Evolutionary conservation across 2,888 invertebrate genomes (phyloP).

Genomic region (Slavum lentiscoides): DNA sequence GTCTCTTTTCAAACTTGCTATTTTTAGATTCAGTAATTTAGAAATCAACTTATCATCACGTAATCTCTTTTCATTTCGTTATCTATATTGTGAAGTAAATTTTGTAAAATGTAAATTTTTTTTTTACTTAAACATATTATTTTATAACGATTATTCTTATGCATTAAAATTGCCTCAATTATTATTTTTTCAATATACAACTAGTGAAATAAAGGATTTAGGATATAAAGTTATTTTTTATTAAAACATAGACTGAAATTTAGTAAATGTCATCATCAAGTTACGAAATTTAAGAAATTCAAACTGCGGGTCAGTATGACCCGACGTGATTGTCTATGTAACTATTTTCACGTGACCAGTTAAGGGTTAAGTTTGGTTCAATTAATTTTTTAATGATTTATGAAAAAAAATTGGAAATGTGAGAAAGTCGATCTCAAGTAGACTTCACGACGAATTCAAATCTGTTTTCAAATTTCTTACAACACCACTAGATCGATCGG

Average conservation of each 20-base stretch:
- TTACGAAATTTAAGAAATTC: not conserved
- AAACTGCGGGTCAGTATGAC: slow-evolving; percentile 9
- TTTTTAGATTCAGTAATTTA: too few species aligned
- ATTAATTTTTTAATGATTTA: too few species aligned
- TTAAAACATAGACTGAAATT: not conserved
- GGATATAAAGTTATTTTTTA: not conserved
- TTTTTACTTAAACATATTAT: not conserved
- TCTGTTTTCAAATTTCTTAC: too few species aligned
- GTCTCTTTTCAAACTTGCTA: too few species aligned
- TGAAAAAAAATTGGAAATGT: too few species aligned
- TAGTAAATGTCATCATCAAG: not conserved
- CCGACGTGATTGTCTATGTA: slow-evolving; percentile 21
- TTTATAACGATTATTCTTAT: too few species aligned
- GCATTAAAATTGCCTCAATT: not conserved
- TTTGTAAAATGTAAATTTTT: not conserved
- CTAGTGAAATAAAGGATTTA: not conserved
- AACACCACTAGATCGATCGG: too few species aligned
- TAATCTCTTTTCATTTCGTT: slow-evolving; percentile 12
- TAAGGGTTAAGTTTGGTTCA: not conserved
- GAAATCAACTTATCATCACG: not conserved
- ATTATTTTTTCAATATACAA: not conserved
- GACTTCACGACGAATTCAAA: too few species aligned
- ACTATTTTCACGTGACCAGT: slow-evolving; percentile 8
- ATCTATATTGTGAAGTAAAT: slow-evolving; percentile 11
- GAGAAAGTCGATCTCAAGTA: too few species aligned